Conservation (phyloP, 2,797 vertebrate species). For the Eptatretus atami region DNA sequence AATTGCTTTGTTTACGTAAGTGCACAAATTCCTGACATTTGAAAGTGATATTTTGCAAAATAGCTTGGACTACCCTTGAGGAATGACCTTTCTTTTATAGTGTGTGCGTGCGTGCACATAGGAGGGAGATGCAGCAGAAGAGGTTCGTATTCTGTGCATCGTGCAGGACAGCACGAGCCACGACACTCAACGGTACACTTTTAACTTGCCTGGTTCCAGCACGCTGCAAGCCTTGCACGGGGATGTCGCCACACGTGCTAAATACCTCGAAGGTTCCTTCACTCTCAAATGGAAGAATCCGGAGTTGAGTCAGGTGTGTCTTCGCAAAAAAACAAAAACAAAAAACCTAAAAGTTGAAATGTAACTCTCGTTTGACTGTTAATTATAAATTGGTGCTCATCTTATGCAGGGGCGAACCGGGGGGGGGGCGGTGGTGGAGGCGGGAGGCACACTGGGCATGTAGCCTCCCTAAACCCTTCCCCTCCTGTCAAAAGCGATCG, state of each 20-base stretch:
- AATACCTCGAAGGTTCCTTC: conserved; percentile 58
- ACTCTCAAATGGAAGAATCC: conserved; percentile 41
- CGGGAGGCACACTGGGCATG: too few species aligned
- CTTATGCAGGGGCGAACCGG: not conserved
- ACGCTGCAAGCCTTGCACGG: conserved; percentile 39
- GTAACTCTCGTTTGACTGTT: conserved; percentile 8
- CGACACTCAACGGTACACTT: conserved; percentile 49
- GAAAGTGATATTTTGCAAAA: too few species aligned
- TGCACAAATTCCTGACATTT: too few species aligned
- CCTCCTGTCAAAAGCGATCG: too few species aligned
- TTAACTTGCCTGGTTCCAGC: conserved; percentile 80
- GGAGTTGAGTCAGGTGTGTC: conserved; percentile 21
- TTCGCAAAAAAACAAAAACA: conserved; percentile 11
- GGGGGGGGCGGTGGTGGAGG: too few species aligned
- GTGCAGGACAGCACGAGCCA: conserved; percentile 79
- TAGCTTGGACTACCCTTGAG: too few species aligned
- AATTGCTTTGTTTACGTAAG: too few species aligned
- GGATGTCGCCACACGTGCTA: conserved; percentile 60
- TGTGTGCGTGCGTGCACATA: conserved; percentile 15
- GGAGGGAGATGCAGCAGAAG: conserved; percentile 89
- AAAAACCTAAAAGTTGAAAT: too few species aligned
- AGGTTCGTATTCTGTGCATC: conserved; percentile 78
- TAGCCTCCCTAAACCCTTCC: too few species aligned
- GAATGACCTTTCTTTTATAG: too few species aligned
- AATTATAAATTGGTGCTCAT: conserved; percentile 7